Evolutionary conservation across 2,113 vertebrate genomes (phyloP).

Genomic region (Sebastes schlegelii): DNA sequence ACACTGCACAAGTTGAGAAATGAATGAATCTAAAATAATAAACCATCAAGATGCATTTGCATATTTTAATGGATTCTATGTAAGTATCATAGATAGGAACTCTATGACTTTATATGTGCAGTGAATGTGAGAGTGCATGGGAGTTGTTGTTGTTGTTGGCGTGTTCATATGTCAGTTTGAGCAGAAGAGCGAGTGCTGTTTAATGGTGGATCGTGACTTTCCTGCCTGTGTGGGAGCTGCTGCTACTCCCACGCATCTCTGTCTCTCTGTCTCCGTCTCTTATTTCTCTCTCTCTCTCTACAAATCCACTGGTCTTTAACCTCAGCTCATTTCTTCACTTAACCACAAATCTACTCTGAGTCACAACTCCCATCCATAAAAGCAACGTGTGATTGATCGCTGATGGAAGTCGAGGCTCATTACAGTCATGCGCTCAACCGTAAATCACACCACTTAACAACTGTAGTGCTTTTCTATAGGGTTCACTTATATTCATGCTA

Average conservation of each 20-base stretch:
- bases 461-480: not conserved
- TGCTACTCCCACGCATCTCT: constrained; percentile 51
- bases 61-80: constrained; percentile 1
- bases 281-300: constrained; percentile 33
- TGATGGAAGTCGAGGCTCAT: not conserved
- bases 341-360: constrained; percentile 20
- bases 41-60: not conserved
- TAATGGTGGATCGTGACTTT: constrained; percentile 60
- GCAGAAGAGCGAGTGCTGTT: constrained; percentile 27
- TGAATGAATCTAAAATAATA: constrained; percentile 12
- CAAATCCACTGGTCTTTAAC: constrained; percentile 55
- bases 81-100: not conserved
- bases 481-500: not conserved
- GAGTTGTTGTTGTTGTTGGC: constrained; percentile 18
- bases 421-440: not conserved
- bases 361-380: constrained; percentile 7
- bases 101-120: not conserved
- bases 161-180: constrained; percentile 52
- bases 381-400: not conserved
- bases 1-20: not conserved
- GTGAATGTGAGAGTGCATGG: not conserved
- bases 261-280: constrained; percentile 6
- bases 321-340: constrained; percentile 44
- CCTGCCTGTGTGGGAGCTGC: constrained; percentile 55
- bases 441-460: not conserved